A percentile compares a stretch with the other conserved stretches of the same genome.
phyloP scores from a whole-genome alignment of 2,113 vertebrate genomes.

The Sakesphorus luctuosus region DNA sequence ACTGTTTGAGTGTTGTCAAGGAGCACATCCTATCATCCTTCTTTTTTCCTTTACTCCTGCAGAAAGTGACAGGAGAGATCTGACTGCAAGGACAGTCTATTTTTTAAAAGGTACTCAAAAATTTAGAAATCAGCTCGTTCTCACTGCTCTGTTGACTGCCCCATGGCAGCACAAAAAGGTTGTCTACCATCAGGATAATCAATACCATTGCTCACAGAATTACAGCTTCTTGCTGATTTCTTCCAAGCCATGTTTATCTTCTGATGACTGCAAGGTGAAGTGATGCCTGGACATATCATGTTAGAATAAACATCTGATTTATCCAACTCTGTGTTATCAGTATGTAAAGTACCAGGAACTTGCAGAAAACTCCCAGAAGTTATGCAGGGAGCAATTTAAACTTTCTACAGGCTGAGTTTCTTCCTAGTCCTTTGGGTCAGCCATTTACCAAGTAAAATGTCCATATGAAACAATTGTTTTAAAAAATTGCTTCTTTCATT shows the following conservation, averaged over 20 bases:
- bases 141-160: background rate
- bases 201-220: background rate
- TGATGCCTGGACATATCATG: background rate
- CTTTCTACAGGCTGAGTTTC: background rate
- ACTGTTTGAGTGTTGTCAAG: background rate
- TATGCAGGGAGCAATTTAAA: background rate
- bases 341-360: background rate
- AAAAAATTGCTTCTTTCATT: background rate
- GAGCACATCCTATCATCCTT: background rate
- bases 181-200: background rate
- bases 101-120: background rate
- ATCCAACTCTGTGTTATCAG: background rate
- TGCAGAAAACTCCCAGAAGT: background rate
- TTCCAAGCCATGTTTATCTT: background rate
- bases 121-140: background rate
- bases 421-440: background rate
- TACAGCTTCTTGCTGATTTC: background rate
- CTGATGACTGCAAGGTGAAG: background rate
- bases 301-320: background rate
- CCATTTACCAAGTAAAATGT: background rate
- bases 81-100: background rate
- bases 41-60: background rate
- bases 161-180: background rate
- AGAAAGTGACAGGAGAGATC: background rate
- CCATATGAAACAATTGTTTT: background rate